A percentile compares a stretch with the other conserved stretches of the same genome.
These are phyloP conservation scores for Eciton burchellii DNA, from an alignment of 1,140 invertebrate genomes.

Conservation along the genomic window DNA sequence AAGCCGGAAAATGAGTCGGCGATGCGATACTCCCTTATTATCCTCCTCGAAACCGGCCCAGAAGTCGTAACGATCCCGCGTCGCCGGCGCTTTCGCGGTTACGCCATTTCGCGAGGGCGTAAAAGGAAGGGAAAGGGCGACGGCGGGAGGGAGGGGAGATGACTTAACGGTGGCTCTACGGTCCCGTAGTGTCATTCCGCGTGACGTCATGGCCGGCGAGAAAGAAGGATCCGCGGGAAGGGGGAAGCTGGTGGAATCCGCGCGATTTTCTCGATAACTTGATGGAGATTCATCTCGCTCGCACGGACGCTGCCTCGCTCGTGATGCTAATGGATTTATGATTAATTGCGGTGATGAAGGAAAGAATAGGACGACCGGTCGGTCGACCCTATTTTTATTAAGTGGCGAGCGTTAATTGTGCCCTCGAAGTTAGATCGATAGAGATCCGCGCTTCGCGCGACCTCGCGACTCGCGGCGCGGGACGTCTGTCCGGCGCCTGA, in stretches of 20 bases:
- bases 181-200: conserved; percentile 48
- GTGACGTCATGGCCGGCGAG: conserved; percentile 2
- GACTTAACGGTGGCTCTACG: conserved; percentile 56
- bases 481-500: conserved; percentile 21
- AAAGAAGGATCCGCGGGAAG: conserved; percentile 1
- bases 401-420: neutral
- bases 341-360: conserved; percentile 19
- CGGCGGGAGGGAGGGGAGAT: conserved; percentile 43
- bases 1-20: conserved; percentile 58
- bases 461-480: neutral
- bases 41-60: conserved; percentile 35
- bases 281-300: conserved; percentile 1
- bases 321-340: neutral
- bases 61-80: conserved; percentile 57
- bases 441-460: neutral
- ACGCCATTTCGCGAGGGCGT: conserved; percentile 21
- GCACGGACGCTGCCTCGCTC: neutral
- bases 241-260: conserved; percentile 10
- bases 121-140: no score
- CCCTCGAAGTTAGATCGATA: conserved; percentile 26
- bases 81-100: conserved; percentile 58
- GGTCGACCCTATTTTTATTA: conserved; percentile 13
- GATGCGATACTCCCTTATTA: conserved; percentile 61
- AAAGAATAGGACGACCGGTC: conserved; percentile 7
- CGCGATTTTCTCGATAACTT: conserved; percentile 16